A percentile compares a stretch with the other conserved stretches of the same genome.
These are phyloP conservation scores for Sinhomidia bicolor DNA, from an alignment of 2,888 invertebrate species.

Conservation along the genomic window DNA sequence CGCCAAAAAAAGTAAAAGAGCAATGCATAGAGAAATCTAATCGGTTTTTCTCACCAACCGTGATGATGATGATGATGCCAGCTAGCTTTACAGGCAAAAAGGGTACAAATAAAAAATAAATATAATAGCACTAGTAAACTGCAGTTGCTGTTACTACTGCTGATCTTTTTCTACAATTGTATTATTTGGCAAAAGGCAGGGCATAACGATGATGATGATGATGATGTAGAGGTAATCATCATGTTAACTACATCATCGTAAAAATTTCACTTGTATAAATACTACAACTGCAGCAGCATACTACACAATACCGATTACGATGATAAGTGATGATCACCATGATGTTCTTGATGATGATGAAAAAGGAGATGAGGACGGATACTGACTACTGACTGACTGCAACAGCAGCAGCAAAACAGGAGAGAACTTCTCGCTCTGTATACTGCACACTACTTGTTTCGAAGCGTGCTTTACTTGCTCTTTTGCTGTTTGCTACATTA, in stretches of 20 bases:
- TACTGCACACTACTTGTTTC: slow-evolving; percentile 44
- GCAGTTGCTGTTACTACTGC: background rate
- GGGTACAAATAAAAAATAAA: too few species aligned
- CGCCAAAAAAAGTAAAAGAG: slow-evolving; percentile 8
- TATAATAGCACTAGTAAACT: too few species aligned
- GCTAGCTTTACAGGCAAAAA: too few species aligned
- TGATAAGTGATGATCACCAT: slow-evolving; percentile 19
- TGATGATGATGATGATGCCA: too few species aligned
- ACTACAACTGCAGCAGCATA: background rate
- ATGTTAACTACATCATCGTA: slow-evolving; percentile 35
- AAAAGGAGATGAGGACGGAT: slow-evolving; percentile 29
- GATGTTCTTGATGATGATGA: background rate
- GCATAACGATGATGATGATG: background rate
- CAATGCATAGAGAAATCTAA: slow-evolving; percentile 35
- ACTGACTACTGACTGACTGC: slow-evolving; percentile 10
- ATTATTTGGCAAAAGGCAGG: background rate
- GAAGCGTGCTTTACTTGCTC: slow-evolving; percentile 40
- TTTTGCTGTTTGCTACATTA: background rate
- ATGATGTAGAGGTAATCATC: background rate
- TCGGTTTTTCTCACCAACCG: slow-evolving; percentile 58
- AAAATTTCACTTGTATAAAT: slow-evolving; percentile 59
- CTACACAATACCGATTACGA: slow-evolving; percentile 37
- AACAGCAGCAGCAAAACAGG: background rate
- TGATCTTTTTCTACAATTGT: background rate
- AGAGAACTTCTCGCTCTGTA: slow-evolving; percentile 42